These are phyloP conservation scores for Adineta ricciae DNA, from an alignment of 2,888 invertebrate species.

Conservation along the genomic window DNA sequence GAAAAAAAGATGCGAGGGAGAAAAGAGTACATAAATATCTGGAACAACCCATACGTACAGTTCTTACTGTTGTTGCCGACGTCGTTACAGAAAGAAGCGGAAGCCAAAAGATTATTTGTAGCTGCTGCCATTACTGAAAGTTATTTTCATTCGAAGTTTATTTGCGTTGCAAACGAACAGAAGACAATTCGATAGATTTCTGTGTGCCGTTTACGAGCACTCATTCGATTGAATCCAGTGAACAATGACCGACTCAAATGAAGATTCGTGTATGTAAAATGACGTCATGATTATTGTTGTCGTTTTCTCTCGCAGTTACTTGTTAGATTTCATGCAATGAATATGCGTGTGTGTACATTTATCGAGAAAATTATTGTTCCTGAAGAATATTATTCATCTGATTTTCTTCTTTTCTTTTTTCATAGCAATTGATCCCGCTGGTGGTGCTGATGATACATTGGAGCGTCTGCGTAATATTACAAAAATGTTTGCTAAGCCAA, in stretches of 20 bases:
- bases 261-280: not conserved
- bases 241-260: not conserved
- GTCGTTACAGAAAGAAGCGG: not conserved
- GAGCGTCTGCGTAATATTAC: not conserved
- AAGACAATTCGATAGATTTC: not conserved
- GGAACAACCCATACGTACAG: not conserved
- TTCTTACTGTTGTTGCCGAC: not conserved
- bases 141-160: not conserved
- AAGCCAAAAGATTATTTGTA: not conserved
- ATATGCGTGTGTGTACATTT: not conserved
- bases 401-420: not conserved
- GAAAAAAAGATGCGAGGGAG: not conserved
- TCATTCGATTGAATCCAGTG: not conserved
- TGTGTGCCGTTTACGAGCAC: not conserved
- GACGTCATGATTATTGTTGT: not conserved
- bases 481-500: not conserved
- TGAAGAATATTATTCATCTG: not conserved
- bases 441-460: not conserved
- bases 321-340: not conserved
- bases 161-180: not conserved
- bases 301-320: not conserved
- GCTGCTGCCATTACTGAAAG: not conserved
- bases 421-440: not conserved
- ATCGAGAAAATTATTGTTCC: not conserved
- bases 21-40: not conserved